phyloP scores from a whole-genome alignment of 2,888 invertebrate genomes.

The Epirrhoe alternata region DNA sequence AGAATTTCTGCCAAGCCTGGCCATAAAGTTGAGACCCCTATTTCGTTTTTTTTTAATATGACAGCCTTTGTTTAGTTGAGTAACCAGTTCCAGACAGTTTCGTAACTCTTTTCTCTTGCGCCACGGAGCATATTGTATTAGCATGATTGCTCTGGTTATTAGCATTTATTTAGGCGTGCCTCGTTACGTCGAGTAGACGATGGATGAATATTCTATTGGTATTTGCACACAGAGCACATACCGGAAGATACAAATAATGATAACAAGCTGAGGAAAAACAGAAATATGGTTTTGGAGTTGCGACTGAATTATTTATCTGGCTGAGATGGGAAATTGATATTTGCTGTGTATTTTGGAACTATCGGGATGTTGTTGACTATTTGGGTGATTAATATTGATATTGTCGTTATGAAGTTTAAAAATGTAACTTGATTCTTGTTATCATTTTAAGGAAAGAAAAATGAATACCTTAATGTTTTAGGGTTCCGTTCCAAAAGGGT shows the following conservation, averaged over 20 bases:
- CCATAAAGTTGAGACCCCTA: too few relatives aligned
- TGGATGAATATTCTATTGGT: conserved; percentile 70
- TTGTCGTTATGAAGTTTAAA: too few relatives aligned
- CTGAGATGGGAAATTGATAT: conserved; percentile 23
- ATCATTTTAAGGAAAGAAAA: too few relatives aligned
- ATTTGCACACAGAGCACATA: conserved; percentile 55
- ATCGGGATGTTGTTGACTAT: not conserved
- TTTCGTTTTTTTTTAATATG: too few relatives aligned
- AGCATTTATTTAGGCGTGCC: conserved; percentile 76
- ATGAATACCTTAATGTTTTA: too few relatives aligned
- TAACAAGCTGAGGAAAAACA: conserved; percentile 35
- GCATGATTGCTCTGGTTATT: conserved; percentile 76
- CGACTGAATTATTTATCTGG: conserved; percentile 21
- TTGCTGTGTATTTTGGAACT: conserved; percentile 11
- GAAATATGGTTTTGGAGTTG: conserved; percentile 26
- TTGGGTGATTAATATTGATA: too few relatives aligned
- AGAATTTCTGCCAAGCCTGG: too few relatives aligned
- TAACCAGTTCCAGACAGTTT: not conserved
- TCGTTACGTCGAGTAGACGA: conserved; percentile 62
- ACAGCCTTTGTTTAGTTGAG: too few relatives aligned
- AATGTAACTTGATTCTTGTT: too few relatives aligned
- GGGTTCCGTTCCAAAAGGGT: too few relatives aligned
- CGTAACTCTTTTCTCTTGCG: conserved; percentile 45
- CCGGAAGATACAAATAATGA: conserved; percentile 49
- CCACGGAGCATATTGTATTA: conserved; percentile 68